Evolutionary conservation across 2,888 invertebrate species (phyloP).

Genomic region (Lithosia quadra): DNA sequence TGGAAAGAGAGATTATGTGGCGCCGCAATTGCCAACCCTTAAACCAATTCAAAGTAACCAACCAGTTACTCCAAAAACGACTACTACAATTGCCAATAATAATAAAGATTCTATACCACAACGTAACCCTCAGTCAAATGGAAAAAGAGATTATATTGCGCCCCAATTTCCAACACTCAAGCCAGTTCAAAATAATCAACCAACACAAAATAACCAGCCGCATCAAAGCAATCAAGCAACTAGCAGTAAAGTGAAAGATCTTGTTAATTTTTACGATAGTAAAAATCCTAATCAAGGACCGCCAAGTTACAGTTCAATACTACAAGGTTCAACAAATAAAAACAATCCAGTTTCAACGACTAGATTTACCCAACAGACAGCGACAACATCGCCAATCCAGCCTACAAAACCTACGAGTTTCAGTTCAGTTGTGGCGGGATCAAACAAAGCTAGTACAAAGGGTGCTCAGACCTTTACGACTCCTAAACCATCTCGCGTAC

Average conservation of each 20-base stretch:
- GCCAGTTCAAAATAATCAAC: constrained; percentile 39
- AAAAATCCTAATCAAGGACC: constrained; percentile 59
- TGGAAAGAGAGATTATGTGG: constrained; percentile 70
- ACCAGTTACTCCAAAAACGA: constrained; percentile 30
- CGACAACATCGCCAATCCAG: constrained; percentile 28
- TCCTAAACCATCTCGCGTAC: constrained; percentile 52
- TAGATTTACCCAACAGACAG: constrained; percentile 46
- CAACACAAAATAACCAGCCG: constrained; percentile 49
- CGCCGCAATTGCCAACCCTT: constrained; percentile 65
- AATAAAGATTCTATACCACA: constrained; percentile 22
- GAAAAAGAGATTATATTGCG: constrained; percentile 66
- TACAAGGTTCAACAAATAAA: constrained; percentile 60
- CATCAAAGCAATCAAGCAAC: constrained; percentile 27
- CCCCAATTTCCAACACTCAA: constrained; percentile 55
- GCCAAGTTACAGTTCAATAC: constrained; percentile 77
- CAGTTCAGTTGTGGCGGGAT: constrained; percentile 69
- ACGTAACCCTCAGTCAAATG: constrained; percentile 36
- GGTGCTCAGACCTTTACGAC: constrained; percentile 43
- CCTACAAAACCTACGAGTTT: constrained; percentile 70
- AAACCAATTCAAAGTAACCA: constrained; percentile 27
- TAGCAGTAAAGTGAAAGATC: constrained; percentile 75
- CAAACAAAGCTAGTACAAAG: constrained; percentile 53
- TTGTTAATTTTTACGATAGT: constrained; percentile 75
- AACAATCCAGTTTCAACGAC: constrained; percentile 45
- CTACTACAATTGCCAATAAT: constrained; percentile 4